phyloP scores from a whole-genome alignment of 2,113 vertebrate species.

The Halcyon malimbica region DNA sequence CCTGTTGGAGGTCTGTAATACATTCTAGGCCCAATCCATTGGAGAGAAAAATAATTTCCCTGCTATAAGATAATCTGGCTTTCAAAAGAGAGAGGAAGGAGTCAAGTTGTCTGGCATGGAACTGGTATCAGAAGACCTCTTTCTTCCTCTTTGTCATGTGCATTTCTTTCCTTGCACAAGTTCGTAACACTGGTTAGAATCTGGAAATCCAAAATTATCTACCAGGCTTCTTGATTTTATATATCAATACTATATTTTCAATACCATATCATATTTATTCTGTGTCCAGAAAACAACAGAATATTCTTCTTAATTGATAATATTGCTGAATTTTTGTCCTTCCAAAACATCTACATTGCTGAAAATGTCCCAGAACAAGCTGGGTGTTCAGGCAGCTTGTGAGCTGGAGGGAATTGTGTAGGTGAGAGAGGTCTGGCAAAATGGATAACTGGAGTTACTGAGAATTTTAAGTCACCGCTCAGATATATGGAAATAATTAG shows the following conservation, averaged over 20 bases:
- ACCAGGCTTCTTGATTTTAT: neutral
- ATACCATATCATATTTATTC: neutral
- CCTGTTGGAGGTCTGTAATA: neutral
- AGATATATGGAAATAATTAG: neutral
- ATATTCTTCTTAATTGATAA: neutral
- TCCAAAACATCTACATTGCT: neutral
- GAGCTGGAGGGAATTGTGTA: neutral
- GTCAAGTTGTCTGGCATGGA: neutral
- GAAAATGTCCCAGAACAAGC: neutral
- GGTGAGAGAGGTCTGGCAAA: neutral
- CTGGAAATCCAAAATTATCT: neutral
- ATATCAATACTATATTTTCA: neutral
- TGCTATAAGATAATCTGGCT: neutral
- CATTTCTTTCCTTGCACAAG: neutral
- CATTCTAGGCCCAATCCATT: neutral
- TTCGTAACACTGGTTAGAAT: neutral
- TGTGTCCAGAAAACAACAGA: neutral
- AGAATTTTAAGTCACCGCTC: neutral
- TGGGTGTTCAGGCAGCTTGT: neutral
- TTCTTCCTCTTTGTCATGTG: neutral
- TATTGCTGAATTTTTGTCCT: neutral
- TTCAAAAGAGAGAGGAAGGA: neutral
- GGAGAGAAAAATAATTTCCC: neutral
- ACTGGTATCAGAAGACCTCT: neutral
- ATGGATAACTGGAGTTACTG: neutral